Evolutionary conservation across 2,888 invertebrate genomes (phyloP).

Genomic region (Acleris sparsana): DNA sequence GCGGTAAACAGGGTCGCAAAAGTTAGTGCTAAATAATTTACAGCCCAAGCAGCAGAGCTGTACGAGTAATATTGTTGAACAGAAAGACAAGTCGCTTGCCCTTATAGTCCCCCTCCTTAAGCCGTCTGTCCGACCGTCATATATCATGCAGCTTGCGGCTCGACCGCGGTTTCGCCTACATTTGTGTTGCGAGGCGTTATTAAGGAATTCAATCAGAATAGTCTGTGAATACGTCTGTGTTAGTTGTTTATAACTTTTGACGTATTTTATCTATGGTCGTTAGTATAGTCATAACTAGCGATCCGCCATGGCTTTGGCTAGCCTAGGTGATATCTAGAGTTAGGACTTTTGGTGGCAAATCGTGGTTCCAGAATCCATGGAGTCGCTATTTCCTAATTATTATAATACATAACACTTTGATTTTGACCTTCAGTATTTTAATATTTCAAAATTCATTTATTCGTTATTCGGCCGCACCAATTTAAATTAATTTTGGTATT

Average conservation of each 20-base stretch:
- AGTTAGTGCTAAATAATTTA: neutral
- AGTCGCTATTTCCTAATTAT: no score
- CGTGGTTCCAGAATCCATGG: no score
- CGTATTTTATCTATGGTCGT: neutral
- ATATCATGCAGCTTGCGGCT: slow-evolving; percentile 32
- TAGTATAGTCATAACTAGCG: no score
- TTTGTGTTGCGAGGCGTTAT: slow-evolving; percentile 21
- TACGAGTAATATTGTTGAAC: neutral
- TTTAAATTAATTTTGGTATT: no score
- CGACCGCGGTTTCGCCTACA: slow-evolving; percentile 32
- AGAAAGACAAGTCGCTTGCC: slow-evolving; percentile 10
- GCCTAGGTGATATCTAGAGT: no score
- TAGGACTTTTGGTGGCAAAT: no score
- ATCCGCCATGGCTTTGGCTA: no score
- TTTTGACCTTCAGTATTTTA: no score
- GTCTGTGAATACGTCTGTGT: neutral
- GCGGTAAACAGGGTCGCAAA: no score
- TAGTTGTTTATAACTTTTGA: neutral
- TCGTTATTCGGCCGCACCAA: no score
- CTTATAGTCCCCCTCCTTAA: slow-evolving; percentile 22
- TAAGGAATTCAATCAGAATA: slow-evolving; percentile 6
- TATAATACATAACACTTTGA: no score
- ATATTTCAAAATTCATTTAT: no score
- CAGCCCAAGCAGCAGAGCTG: neutral
- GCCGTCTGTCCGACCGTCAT: slow-evolving; percentile 31